Evolutionary conservation across 2,113 vertebrate species (phyloP), one percentile per base, ranked within the genome.

Genomic region (Hystrix cristata): DNA sequence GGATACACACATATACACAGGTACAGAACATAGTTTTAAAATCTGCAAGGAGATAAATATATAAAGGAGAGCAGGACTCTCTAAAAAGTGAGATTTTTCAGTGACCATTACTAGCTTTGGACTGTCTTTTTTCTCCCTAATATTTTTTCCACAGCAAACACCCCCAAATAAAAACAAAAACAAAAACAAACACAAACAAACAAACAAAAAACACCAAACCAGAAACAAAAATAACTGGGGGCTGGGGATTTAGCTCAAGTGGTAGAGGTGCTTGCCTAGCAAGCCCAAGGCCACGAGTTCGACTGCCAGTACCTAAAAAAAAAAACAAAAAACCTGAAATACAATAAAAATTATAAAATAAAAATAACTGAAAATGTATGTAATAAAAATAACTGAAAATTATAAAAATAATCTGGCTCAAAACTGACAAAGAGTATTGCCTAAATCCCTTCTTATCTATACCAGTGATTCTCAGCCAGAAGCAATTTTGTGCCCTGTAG

Each of bases 301-400:
- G n/a, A n/a, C n/a, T n/a, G n/a, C n/a, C n/a, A n/a, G n/a, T n/a
- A n/a, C n/a, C n/a, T n/a, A n/a, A n/a, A n/a, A n/a, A n/a, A n/a
- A n/a, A n/a, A n/a, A n/a, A n/a, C n/a, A n/a, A 38, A 38, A 38
- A 38, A 38, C 38, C 38, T 38, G 38, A 38, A 38, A 38, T 38
- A 38, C 38, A 38, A 38, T 38, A 38, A 38, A 38, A 38, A 38
- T 38, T 38, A 38, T 38, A 38, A 38, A 38, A 38, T 38, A 38
- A 38, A 38, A 38, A 38, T 38, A 38, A 38, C 38, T 38, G 38
- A 78, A 46, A 43, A 74, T 25, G 14, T 43, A 90, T 14, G 71
- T 83, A 90, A 92, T 34, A 85, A 85, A 93, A 82, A 82, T 46
- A 93, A 83, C 72, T 34, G 48, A 31, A 95, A 78, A 46, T 80